These are phyloP conservation scores for Oenanthe melanoleuca DNA, from an alignment of 2,113 vertebrate genomes.

Conservation along the genomic window DNA sequence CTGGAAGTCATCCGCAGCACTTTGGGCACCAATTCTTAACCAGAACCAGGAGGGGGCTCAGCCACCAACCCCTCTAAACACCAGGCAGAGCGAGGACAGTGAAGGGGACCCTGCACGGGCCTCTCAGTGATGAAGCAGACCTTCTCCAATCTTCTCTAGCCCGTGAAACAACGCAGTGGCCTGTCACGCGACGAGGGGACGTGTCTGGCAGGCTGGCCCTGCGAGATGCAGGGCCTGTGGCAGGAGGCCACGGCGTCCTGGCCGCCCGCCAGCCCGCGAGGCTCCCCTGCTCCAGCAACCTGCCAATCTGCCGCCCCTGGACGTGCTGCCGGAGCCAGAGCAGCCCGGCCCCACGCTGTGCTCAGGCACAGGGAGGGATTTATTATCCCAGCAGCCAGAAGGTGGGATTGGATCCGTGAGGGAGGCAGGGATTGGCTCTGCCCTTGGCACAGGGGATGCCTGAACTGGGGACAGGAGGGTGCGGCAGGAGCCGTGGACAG, in stretches of 20 bases:
- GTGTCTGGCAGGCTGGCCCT: slow-evolving; percentile 61
- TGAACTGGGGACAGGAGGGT: not conserved
- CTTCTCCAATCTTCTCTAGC: slow-evolving; percentile 20
- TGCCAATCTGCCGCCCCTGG: slow-evolving; percentile 50
- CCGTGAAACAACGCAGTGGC: slow-evolving; percentile 38
- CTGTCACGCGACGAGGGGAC: slow-evolving; percentile 49
- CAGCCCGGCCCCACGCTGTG: not conserved
- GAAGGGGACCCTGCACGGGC: not conserved
- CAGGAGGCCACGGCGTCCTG: slow-evolving; percentile 27
- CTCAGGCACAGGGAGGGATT: not conserved
- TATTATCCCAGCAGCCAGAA: not conserved
- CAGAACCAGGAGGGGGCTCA: not conserved
- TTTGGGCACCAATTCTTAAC: not conserved
- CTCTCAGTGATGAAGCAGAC: slow-evolving; percentile 22
- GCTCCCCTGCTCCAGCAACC: slow-evolving; percentile 16
- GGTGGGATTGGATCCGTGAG: not conserved
- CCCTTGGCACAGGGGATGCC: not conserved
- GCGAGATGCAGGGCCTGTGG: slow-evolving; percentile 36
- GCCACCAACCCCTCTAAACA: not conserved
- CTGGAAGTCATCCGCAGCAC: not conserved
- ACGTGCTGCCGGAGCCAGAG: not conserved
- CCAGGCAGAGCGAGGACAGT: not conserved
- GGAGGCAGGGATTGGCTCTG: not conserved
- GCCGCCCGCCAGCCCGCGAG: not conserved
- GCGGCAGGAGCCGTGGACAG: rapidly evolving